These are phyloP conservation scores for Channa maculata DNA, from an alignment of 2,113 vertebrate genomes.

Conservation along the genomic window DNA sequence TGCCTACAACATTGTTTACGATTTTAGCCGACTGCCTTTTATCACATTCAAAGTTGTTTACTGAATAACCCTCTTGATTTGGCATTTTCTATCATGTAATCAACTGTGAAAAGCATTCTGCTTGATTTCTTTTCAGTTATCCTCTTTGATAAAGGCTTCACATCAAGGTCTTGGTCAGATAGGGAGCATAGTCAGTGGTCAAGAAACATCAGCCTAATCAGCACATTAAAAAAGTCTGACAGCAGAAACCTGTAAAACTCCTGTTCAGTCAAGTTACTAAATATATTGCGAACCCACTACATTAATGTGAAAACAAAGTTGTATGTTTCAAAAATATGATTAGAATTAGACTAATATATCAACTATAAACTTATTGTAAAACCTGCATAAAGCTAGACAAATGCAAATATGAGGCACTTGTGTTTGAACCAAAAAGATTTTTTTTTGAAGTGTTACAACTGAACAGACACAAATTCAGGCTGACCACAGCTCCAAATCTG, in stretches of 20 bases:
- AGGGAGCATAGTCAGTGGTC: not conserved
- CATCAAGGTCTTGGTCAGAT: conserved; percentile 1
- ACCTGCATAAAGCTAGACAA: no score
- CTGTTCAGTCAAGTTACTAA: not conserved
- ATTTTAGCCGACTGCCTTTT: not conserved
- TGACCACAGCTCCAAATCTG: no score
- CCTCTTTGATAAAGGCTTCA: not conserved
- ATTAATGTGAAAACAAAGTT: no score
- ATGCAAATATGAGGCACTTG: no score
- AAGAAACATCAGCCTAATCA: not conserved
- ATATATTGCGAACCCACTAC: not conserved
- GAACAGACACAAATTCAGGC: no score
- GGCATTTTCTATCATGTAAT: not conserved
- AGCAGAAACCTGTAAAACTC: conserved; percentile 19
- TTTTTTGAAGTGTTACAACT: no score
- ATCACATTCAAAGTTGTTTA: not conserved
- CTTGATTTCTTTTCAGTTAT: conserved; percentile 4
- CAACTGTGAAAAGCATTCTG: not conserved
- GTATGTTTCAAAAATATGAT: no score
- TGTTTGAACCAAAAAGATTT: no score
- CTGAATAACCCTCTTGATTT: not conserved
- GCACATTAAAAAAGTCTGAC: conserved; percentile 4
- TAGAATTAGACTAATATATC: no score
- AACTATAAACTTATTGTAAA: no score
- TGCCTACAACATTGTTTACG: conserved; percentile 19